These are phyloP conservation scores for Ptyas mucosa DNA, from an alignment of 2,113 vertebrate genomes.

Conservation along the genomic window DNA sequence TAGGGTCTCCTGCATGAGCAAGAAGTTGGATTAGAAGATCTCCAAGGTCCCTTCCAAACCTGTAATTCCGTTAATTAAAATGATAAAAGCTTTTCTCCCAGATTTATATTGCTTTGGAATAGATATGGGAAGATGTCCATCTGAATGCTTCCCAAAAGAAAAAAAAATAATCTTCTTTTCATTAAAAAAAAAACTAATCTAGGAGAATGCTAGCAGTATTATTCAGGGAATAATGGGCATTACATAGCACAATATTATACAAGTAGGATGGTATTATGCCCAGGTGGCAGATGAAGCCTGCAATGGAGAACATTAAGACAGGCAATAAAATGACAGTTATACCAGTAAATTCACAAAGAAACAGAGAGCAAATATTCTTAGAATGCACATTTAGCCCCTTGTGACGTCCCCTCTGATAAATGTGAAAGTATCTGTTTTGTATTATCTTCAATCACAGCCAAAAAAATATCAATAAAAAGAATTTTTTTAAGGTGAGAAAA, in stretches of 20 bases:
- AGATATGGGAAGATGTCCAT: background rate
- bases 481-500: conserved; percentile 33
- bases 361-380: accelerated
- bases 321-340: background rate
- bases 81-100: background rate
- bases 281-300: background rate
- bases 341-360: background rate
- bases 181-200: background rate
- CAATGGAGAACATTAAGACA: background rate
- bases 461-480: conserved; percentile 11
- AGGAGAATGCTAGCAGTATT: background rate
- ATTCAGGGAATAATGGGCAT: background rate
- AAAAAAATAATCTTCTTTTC: background rate
- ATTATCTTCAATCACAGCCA: conserved; percentile 1
- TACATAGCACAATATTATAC: background rate
- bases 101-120: background rate
- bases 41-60: background rate
- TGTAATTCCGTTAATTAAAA: background rate
- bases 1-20: background rate
- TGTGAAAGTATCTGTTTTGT: conserved; percentile 24
- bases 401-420: background rate
- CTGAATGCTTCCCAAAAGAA: background rate
- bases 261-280: background rate
- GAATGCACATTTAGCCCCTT: background rate
- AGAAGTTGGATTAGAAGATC: background rate